Base-by-base conservation (phyloP, 2,797 vertebrate species). In the Mycteria americana region DNA sequence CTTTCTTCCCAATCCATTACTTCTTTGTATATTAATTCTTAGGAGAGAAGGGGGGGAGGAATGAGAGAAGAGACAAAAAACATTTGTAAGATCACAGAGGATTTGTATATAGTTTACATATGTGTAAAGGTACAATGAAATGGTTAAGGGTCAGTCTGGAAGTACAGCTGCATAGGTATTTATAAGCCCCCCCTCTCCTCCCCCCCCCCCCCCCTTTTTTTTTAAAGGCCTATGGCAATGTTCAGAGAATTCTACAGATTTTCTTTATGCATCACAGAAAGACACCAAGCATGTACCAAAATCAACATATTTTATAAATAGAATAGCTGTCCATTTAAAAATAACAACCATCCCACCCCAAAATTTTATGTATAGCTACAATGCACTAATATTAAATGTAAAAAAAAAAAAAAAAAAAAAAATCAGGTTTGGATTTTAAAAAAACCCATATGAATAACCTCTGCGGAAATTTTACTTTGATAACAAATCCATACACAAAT, bases 1-100 rank as follows among this genome's bases (percentile, higher is more conserved):
- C 99, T 99, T 98, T 99, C 99, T 97, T 99, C 99, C 99, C 99
- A 99, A 96, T 99, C 99, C 96, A 99, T 99, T 95, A 99, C 99
- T 98, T 99, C 99, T 97, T 99, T 99, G 98, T 99, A 99, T 98
- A 99, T 99, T 76, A 99, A 98, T 96, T 99, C 99, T 99, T 97
- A 41, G 4, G 25, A 89, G 77, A 59, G 43, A 89, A 87, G 6
- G 31, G 70, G 5, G 24, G n/a, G 41, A 89, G 13, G 23, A 78
- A 88, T 53, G 41, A 88, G 14, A 65, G 43, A 56, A 85, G 56
- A 88, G 48, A 80, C 5, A 81, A 74, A 70, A 67, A 31, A 5
- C 9, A 85, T 0, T 0, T 8, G 16, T 93, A 31, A 93, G 56
- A 68, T 23, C n/a, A 69, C 27, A 45, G 11, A 60, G 8, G 11